Conservation (phyloP, 2,888 invertebrate genomes). For the Cataglyphis altisquamis region DNA sequence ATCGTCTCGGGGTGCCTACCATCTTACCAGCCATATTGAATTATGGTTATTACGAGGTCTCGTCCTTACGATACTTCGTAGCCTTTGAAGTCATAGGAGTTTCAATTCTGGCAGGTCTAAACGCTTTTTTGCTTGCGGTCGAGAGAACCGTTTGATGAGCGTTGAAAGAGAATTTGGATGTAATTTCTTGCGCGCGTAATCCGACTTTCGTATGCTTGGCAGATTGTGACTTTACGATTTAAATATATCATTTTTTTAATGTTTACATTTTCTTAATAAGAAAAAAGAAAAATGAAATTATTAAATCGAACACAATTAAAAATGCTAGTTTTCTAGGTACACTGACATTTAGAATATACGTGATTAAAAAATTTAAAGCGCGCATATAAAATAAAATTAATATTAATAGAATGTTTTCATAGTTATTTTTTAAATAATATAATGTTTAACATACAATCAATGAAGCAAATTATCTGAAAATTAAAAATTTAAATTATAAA, state of each 20-base stretch:
- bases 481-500: neutral
- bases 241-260: neutral
- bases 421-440: neutral
- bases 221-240: slow-evolving; percentile 20
- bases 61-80: slow-evolving; percentile 77
- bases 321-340: neutral
- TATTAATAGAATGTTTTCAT: neutral
- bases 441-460: neutral
- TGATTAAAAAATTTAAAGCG: neutral
- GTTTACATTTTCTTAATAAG: neutral
- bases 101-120: slow-evolving; percentile 63
- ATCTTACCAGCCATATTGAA: slow-evolving; percentile 83
- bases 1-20: slow-evolving; percentile 73
- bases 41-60: slow-evolving; percentile 82
- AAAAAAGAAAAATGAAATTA: neutral
- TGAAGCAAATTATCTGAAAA: neutral
- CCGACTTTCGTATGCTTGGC: neutral
- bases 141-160: slow-evolving; percentile 47
- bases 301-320: neutral
- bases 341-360: neutral
- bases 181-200: neutral
- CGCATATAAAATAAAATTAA: slow-evolving; percentile 1
- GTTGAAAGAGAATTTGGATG: slow-evolving; percentile 19
- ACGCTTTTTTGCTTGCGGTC: slow-evolving; percentile 62
- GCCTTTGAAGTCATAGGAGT: slow-evolving; percentile 75